Evolutionary conservation across 2,888 invertebrate species (phyloP), one percentile per base, ranked within the genome.

Genomic region (Tachina grossa): DNA sequence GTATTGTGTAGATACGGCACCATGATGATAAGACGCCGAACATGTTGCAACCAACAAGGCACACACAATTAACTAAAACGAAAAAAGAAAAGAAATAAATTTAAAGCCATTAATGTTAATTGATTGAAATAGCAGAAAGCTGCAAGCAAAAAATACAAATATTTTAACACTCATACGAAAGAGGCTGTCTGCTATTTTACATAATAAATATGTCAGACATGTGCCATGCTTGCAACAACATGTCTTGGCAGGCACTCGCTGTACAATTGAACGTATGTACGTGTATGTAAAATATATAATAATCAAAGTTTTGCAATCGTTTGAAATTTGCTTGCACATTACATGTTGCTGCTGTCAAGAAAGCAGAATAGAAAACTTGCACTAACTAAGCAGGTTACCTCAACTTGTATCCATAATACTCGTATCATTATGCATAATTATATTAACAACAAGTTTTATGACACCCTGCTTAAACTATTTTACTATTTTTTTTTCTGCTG

Each of bases 1-100:
- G 89, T 94, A 95, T 89, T 94, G 93, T 85, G 93, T 92, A 84
- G 94, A 92, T 57, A 93, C 91, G 66, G 93, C 92, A 61, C 91
- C 92, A 82, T 92, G 90, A 82, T 92, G 90, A 84, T 89, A 88
- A 0, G 90, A 89, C 66, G 92, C 92, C 53, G 92, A 91, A 84
- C 91, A 92, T 80, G 91, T 90, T 84, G 92, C 91, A 51, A 91
- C 90, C 86, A 93, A 89, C 84, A 93, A 85, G 59, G 91, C 90
- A 82, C 92, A 90, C 84, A 91, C 89, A 88, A 93, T 89, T 86
- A 92, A 87, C 92, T 92, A 87, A 19, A 87, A 66, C 8, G 86
- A 19, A 87, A 66, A 10, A 10, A 68, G 76, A 31, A 61, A 57
- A 63, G 43, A 66, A 45, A 61, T 47, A 57, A 66, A 55, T 10